phyloP scores from a whole-genome alignment of 2,888 invertebrate species.

The Therioaphis trifolii region DNA sequence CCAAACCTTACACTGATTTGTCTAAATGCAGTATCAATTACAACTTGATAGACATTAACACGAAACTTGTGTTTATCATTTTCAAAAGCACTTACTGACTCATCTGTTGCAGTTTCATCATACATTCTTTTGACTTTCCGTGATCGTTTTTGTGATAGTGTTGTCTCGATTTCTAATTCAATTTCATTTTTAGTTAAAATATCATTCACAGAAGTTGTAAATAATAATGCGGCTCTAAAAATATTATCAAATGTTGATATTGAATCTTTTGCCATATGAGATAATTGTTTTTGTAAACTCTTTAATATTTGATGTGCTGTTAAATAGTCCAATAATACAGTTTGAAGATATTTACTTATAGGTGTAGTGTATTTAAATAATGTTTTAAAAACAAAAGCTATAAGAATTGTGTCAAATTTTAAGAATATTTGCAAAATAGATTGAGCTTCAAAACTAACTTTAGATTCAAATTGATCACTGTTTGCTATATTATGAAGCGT shows the following conservation, averaged over 20 bases:
- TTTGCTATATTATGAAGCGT: not conserved
- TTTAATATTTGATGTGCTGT: not conserved
- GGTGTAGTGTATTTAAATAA: constrained; percentile 9
- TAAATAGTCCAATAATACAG: not conserved
- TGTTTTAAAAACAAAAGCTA: not conserved
- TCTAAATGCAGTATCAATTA: too few relatives aligned
- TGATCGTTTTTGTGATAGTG: not conserved
- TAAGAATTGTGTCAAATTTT: too few relatives aligned
- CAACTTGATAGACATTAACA: too few relatives aligned
- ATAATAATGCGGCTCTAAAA: not conserved
- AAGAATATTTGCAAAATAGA: constrained; percentile 5
- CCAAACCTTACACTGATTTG: too few relatives aligned
- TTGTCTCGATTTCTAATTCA: constrained; percentile 14
- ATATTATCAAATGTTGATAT: constrained; percentile 17
- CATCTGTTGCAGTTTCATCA: constrained; percentile 8
- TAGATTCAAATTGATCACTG: not conserved
- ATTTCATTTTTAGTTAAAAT: constrained; percentile 1
- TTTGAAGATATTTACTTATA: constrained; percentile 7
- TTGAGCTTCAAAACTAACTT: constrained; percentile 16
- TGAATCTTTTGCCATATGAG: not conserved
- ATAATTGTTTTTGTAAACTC: not conserved
- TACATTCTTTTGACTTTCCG: not conserved
- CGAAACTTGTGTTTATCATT: not conserved
- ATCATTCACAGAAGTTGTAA: not conserved
- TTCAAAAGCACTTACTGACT: not conserved